Base-by-base conservation (phyloP, 2,888 invertebrate genomes). In the Cheilosia grossa region DNA sequence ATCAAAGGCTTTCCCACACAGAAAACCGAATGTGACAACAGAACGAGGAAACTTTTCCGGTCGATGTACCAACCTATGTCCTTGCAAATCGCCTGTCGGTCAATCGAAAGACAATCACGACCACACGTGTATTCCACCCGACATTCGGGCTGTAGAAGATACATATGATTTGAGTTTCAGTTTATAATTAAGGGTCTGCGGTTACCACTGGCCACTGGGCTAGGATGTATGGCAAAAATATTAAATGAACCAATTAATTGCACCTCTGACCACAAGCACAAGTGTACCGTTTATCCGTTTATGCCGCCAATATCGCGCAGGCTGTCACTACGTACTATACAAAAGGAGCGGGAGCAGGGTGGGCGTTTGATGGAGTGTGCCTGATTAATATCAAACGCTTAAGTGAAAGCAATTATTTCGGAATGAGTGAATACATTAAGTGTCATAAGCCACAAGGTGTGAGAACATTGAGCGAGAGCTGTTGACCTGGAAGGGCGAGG, bases 391-490 rank as follows among this genome's bases (percentile, higher is more conserved):
- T 79, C 64, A 58, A 70, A 54, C 40, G 78, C 72, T 72, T 72
- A 79, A 72, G 58, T 70, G 78, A 72, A 79, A 54, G 64, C 72
- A 72, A 79, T 79, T 79, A 79, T 56, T 72, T 72, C 78, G 27
- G 47, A 79, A 37, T 79, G 78, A 79, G 56, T 79, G 78, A 64
- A 79, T 79, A 72, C 64, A 79, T 79, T 79, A 72, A 79, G 54
- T 79, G 78, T 72, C 72, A 79, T 64, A 79, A 49, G 78, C 70
- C 70, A 59, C 30, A 44, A 67, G 56, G 58, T 54, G 51, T 40
- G 56, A 42, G 42, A 59, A 37, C 53, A 30, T 6, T 40, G 33
- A 27, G 13, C 33, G 33, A 21, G 63, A 37, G 53, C 37, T 54
- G 24, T 24, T 44, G 47, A 30, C 58, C 37, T 21, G 49, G 17